phyloP scores from a whole-genome alignment of 1,140 invertebrate species.

The Cydia fagiglandana region DNA sequence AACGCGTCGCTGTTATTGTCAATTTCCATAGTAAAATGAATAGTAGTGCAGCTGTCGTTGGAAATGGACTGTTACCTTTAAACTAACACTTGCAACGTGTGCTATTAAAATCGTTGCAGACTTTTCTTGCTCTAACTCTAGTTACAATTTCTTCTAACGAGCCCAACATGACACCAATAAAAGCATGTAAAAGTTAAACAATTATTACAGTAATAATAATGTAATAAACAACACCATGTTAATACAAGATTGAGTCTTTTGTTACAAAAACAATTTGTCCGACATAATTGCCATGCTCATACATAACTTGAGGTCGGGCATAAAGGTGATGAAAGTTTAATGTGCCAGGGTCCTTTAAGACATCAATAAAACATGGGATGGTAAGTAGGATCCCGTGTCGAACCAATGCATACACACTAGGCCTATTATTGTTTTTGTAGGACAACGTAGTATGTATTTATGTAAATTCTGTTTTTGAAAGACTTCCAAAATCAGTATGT shows the following conservation, averaged over 20 bases:
- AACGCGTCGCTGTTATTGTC: too few species aligned
- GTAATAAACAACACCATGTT: not conserved
- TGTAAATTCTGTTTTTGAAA: not conserved
- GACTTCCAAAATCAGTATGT: not conserved
- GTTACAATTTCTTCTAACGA: too few species aligned
- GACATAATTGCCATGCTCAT: conserved; percentile 43
- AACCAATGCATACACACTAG: conserved; percentile 45
- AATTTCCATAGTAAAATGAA: too few species aligned
- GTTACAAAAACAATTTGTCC: conserved; percentile 22
- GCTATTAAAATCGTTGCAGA: too few species aligned
- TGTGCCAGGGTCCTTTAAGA: conserved; percentile 46
- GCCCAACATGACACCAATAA: too few species aligned
- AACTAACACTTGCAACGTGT: too few species aligned
- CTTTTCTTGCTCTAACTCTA: too few species aligned
- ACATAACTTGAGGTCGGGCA: conserved; percentile 39
- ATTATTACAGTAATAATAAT: too few species aligned
- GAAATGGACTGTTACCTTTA: too few species aligned
- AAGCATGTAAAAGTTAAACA: too few species aligned
- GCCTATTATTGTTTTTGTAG: conserved; percentile 39
- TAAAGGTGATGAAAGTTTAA: conserved; percentile 72
- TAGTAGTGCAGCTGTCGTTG: too few species aligned
- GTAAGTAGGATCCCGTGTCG: conserved; percentile 63
- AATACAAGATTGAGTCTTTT: not conserved
- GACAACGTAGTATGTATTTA: conserved; percentile 7
- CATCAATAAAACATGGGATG: conserved; percentile 72